Percentiles rank a stretch among this genome's conserved stretches.
Evolutionary conservation across 2,797 vertebrate species (phyloP).

Genomic region (Phrynocephalus vlangalii): DNA sequence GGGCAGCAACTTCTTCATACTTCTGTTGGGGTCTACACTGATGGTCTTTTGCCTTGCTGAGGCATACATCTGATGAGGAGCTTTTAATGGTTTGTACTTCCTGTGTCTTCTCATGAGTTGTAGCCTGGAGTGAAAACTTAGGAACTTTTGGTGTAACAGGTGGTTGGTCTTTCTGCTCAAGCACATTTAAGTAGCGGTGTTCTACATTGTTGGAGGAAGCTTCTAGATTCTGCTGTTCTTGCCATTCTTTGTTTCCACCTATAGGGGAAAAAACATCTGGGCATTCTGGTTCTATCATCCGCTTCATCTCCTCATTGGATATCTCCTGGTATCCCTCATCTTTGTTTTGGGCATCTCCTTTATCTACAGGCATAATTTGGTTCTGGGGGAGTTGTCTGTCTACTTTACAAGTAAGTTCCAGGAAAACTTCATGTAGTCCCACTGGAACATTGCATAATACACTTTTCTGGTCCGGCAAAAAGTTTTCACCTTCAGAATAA

Average conservation of each 20-base stretch:
- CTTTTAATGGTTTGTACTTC: background rate
- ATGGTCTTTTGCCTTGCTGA: slow-evolving; percentile 10
- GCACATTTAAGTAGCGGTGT: background rate
- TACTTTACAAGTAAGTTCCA: background rate
- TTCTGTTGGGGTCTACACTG: background rate
- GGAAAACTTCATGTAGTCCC: background rate
- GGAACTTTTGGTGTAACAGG: background rate
- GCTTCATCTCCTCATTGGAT: background rate
- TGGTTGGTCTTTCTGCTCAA: slow-evolving; percentile 14
- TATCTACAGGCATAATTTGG: background rate
- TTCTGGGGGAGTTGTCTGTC: slow-evolving; percentile 1
- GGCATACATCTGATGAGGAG: background rate
- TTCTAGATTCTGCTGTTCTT: background rate
- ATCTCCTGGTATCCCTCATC: rapidly evolving
- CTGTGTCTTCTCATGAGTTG: background rate
- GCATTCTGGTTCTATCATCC: background rate
- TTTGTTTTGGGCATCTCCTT: background rate
- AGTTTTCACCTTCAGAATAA: background rate
- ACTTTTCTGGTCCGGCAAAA: background rate
- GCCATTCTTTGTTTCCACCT: background rate
- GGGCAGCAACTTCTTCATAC: background rate
- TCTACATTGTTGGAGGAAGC: slow-evolving; percentile 13
- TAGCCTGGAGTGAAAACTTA: background rate
- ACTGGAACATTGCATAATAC: rapidly evolving
- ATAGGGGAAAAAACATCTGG: slow-evolving; percentile 6